These are phyloP conservation scores for Helicolenus hilgendorfi DNA, from an alignment of 2,797 vertebrate species.

Conservation along the genomic window DNA sequence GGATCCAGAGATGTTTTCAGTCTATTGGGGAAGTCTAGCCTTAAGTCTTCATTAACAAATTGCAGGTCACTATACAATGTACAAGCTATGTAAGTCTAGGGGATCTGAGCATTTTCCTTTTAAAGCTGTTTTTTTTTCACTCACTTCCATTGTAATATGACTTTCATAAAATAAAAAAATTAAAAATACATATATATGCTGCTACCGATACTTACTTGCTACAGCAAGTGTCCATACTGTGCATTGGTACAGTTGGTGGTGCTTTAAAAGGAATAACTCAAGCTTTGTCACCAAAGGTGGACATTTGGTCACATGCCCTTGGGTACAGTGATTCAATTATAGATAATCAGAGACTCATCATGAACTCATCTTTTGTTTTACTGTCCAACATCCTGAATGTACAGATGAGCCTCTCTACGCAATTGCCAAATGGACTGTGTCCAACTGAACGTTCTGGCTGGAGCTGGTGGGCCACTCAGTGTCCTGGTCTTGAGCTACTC, in stretches of 20 bases:
- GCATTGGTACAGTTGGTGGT: not conserved
- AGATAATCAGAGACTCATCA: slow-evolving; percentile 20
- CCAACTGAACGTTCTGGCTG: slow-evolving; percentile 39
- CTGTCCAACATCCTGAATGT: not conserved
- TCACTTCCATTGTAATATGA: not conserved
- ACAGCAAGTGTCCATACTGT: not conserved
- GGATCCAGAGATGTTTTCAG: not conserved
- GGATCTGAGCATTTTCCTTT: not conserved
- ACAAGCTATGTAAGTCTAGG: not conserved
- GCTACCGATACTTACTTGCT: not conserved
- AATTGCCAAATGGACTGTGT: slow-evolving; percentile 44
- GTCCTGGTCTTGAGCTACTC: not conserved
- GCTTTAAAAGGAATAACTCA: not conserved
- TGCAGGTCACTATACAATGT: not conserved
- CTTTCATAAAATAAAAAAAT: not conserved
- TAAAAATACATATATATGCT: not conserved
- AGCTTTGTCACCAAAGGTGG: not conserved
- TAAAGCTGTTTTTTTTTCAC: not conserved
- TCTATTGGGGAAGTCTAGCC: not conserved
- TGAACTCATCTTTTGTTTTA: slow-evolving; percentile 24
- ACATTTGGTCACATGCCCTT: not conserved
- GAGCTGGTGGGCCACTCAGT: not conserved
- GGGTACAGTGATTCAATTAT: not conserved
- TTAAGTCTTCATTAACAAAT: not conserved
- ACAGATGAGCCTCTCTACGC: not conserved